Evolutionary conservation across 92 coral and sea anemone genomes (phyloP).

Genomic region (Phymanthus crucifer): DNA sequence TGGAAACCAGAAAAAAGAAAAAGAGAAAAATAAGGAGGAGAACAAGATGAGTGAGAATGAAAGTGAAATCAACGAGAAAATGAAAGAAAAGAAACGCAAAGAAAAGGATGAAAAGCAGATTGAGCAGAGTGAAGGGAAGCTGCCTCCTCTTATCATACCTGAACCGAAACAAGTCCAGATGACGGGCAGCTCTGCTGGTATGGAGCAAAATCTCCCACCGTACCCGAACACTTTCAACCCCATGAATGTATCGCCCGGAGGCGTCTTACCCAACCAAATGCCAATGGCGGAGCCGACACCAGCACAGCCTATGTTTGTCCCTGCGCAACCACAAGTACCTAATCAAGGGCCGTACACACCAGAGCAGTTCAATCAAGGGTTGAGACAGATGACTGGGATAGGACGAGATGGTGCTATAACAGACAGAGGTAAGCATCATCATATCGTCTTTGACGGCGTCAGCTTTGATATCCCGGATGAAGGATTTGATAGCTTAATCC

Average conservation of each 20-base stretch:
- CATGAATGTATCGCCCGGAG: neutral
- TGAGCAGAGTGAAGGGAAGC: neutral
- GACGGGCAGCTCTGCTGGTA: neutral
- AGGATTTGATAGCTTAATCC: constrained; percentile 44
- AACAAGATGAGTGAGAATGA: neutral
- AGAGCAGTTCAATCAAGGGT: neutral
- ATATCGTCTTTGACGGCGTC: constrained; percentile 61
- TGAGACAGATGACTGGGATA: neutral
- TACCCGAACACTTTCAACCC: neutral
- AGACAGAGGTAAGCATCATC: constrained; percentile 52
- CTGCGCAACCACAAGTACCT: neutral
- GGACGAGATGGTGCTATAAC: neutral
- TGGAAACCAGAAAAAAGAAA: neutral
- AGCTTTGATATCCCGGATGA: constrained; percentile 65
- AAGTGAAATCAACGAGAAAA: neutral
- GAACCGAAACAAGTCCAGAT: constrained; percentile 31
- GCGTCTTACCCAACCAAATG: neutral
- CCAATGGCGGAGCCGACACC: neutral
- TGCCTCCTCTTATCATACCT: constrained; percentile 8
- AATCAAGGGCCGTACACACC: neutral
- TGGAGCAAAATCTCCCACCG: neutral
- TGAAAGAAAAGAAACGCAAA: neutral
- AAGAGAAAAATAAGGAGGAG: constrained; percentile 21
- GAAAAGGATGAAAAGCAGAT: neutral
- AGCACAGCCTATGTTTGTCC: neutral